Base-by-base conservation (phyloP, 2,797 vertebrate genomes). In the Morelia viridis region DNA sequence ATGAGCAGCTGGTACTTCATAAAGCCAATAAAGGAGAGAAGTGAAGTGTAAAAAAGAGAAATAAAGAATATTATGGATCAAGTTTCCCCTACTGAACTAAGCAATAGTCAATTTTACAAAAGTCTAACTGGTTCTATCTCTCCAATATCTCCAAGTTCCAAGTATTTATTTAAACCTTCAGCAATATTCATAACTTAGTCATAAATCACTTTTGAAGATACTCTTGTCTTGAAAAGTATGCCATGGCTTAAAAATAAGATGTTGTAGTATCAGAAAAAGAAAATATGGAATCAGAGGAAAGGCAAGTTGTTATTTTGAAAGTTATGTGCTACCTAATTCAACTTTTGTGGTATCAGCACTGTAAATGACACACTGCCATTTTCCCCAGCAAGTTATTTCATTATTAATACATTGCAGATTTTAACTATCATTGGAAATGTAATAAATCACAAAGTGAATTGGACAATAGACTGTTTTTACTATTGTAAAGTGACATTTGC, bases 221-320 rank as follows among this genome's bases (percentile, higher is more conserved):
- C 0, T 65, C 91, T 95, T 96, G 89, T 95, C 92, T 89, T 95
- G 85, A 96, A 91, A 92, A 93, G 61, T 94, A 95, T 95, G 89
- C 87, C 93, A 93, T 96, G 94, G 94, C 93, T 95, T 96, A 96
- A 97, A 91, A 97, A 96, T 96, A 96, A 96, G 92, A 92, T 90
- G 60, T 90, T 94, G 94, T 89, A 93, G 92, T 80, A 41, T 87
- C 4, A 53, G 76, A 10, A 90, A 90, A 80, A 80, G 11, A 85
- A 13, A 2, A 84, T 35, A 90, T 22, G 35, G 41, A 87, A 94
- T 95, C 96, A 90, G 90, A 91, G 93, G 94, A 92, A 95, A 96
- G 93, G 80, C 95, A 91, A 76, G 93, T 92, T 95, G 91, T 94
- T 96, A 91, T 96, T 97, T 96, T 96, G 85, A 91, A 95, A 95